These are phyloP conservation scores for Gobio occitaniae DNA, from an alignment of 2,797 vertebrate species.

Conservation along the genomic window DNA sequence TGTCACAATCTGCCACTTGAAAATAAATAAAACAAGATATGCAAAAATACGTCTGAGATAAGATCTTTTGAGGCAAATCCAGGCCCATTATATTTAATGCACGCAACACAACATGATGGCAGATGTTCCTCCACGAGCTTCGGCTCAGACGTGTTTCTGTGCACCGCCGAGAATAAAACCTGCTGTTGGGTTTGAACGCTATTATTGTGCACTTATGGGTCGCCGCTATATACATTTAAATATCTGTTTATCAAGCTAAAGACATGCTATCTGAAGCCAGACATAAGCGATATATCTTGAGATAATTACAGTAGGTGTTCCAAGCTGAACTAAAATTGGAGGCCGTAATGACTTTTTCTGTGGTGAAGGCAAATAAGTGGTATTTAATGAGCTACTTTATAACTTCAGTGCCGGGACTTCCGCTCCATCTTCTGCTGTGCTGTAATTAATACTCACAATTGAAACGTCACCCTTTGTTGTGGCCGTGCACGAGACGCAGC, in stretches of 20 bases:
- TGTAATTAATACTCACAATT: slow-evolving; percentile 55
- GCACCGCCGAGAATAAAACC: neutral
- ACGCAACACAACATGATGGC: neutral
- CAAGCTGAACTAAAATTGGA: slow-evolving; percentile 39
- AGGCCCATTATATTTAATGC: neutral
- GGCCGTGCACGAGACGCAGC: slow-evolving; percentile 5
- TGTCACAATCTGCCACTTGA: slow-evolving; percentile 5
- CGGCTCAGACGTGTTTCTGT: neutral
- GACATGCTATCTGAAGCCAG: slow-evolving; percentile 36
- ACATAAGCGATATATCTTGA: slow-evolving; percentile 42
- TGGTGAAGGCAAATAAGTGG: slow-evolving; percentile 33
- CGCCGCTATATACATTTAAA: slow-evolving; percentile 5
- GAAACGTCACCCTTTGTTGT: slow-evolving; percentile 49
- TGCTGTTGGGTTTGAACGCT: neutral
- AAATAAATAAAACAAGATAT: slow-evolving; percentile 12
- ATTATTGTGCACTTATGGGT: slow-evolving; percentile 10
- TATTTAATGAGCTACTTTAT: slow-evolving; percentile 54
- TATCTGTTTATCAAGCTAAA: slow-evolving; percentile 37
- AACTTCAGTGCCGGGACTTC: slow-evolving; percentile 24
- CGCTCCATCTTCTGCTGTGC: slow-evolving; percentile 44
- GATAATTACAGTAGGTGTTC: slow-evolving; percentile 54
- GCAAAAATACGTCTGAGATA: slow-evolving; percentile 3
- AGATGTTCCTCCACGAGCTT: neutral
- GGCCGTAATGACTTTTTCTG: slow-evolving; percentile 36
- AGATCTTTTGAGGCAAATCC: neutral